phyloP scores from a whole-genome alignment of 2,113 vertebrate genomes.

The Ginglymostoma cirratum region DNA sequence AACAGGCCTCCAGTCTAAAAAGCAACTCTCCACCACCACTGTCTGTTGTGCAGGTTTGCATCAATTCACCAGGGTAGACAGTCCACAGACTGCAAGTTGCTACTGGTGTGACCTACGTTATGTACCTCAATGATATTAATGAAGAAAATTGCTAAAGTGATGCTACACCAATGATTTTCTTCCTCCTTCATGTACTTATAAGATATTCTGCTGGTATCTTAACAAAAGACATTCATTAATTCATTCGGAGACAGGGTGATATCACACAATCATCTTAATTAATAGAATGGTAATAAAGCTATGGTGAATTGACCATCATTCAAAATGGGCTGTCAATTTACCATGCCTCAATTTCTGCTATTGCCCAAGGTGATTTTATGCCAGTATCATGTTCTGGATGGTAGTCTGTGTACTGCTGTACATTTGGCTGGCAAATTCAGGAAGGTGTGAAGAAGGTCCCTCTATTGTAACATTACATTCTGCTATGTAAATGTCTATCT shows the following conservation, averaged over 20 bases:
- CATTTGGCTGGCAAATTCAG: not conserved
- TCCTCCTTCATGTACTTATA: not conserved
- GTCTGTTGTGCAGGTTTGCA: too few species aligned
- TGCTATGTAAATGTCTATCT: not conserved
- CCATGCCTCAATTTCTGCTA: not conserved
- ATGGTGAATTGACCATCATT: not conserved
- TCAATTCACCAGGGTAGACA: not conserved
- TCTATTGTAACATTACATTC: not conserved
- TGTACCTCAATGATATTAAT: not conserved
- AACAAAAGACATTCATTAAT: not conserved
- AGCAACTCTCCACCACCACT: too few species aligned
- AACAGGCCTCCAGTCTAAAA: too few species aligned
- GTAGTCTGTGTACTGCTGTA: not conserved
- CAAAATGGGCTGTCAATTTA: not conserved
- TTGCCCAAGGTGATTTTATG: not conserved
- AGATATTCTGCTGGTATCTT: not conserved
- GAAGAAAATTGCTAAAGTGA: not conserved
- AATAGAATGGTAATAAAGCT: not conserved
- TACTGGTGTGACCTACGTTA: not conserved
- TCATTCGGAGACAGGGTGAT: not conserved
- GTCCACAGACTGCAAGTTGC: not conserved
- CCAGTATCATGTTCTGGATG: not conserved
- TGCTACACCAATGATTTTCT: not conserved
- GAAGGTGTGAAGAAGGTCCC: not conserved
- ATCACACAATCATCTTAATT: not conserved